Evolutionary conservation across 1,140 invertebrate genomes (phyloP), one percentile per base, ranked within the genome.

Genomic region (Varroa destructor): DNA sequence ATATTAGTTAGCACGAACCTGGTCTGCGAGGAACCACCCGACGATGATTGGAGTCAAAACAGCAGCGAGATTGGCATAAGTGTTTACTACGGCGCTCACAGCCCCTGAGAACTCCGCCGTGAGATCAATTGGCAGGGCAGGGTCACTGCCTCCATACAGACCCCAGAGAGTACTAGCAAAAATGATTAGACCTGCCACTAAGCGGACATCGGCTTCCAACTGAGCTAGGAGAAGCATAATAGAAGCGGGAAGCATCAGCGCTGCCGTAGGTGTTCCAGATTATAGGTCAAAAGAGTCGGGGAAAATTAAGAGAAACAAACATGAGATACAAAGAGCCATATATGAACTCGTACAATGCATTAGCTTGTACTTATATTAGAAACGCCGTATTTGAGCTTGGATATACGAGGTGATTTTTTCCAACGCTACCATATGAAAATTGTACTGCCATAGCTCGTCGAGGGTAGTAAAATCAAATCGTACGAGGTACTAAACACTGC

Each of bases 121-220:
- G 61, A 67, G 61, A 67, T 67, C 61, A 40, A 67, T 67, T 2
- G 61, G 61, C 10, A 67, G 8, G 12, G 61, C 61, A 12, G 37
- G 1, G 8, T 67, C 61, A 12, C 40, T 43, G 1, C 61, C 61
- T 40, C 61, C 61, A 37, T 67, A 67, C 10, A 46, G 40, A 25
- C 61, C 61, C 61, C 61, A 67, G 2, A 67, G 12, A 37, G 46
- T 37, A 37, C 61, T 43, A 40, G 61, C 46, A 3, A 40, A 4
- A 12, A 67, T 40, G 14, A 67, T 5, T 1, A 67, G 40, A 43
- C 12, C 37, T 12, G 46, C 36, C 14, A 67, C 36, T n/a, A 67
- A 12, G 2, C 37, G 40, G 36, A 67, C 2, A 37, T 67, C 61
- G 12, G 12, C n/a, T 8, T 40, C 61, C 10, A 67, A 12, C 37